These are phyloP conservation scores for Equus quagga DNA, from an alignment of 2,113 vertebrate genomes.

Conservation along the genomic window DNA sequence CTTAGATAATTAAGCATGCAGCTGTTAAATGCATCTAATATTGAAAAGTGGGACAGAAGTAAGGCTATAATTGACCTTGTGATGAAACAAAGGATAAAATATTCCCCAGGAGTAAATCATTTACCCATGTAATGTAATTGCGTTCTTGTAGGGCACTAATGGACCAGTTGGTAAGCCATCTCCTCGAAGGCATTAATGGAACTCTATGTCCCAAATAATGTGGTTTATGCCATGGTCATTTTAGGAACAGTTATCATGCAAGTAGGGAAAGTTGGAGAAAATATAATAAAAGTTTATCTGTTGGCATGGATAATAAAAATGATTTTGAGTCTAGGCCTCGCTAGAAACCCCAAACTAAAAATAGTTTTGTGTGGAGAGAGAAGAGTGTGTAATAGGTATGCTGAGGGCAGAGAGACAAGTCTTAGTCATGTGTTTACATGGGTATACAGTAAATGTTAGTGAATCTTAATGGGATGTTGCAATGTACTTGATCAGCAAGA, in stretches of 20 bases:
- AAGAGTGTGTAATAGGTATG: not conserved
- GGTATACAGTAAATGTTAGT: not conserved
- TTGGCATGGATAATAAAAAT: conserved; percentile 17
- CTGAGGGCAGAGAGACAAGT: not conserved
- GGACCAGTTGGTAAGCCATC: conserved; percentile 35
- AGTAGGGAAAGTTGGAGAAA: conserved; percentile 21
- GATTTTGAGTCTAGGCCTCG: not conserved
- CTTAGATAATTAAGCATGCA: conserved; percentile 55
- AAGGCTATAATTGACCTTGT: conserved; percentile 68
- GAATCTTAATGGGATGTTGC: conserved; percentile 34
- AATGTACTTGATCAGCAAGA: conserved; percentile 19
- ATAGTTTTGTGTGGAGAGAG: not conserved
- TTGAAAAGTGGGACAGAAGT: conserved; percentile 64
- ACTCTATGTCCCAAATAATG: conserved; percentile 38
- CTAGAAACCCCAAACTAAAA: conserved; percentile 42
- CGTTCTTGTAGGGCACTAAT: conserved; percentile 52
- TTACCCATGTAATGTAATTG: conserved; percentile 79
- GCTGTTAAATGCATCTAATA: conserved; percentile 48
- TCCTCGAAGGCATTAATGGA: conserved; percentile 51
- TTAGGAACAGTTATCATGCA: not conserved
- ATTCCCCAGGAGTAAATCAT: conserved; percentile 62
- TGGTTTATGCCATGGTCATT: not conserved
- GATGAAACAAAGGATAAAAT: conserved; percentile 53
- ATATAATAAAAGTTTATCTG: not conserved
- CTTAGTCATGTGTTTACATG: not conserved